phyloP scores from a whole-genome alignment of 2,113 vertebrate genomes.

The Raphicerus campestris region DNA sequence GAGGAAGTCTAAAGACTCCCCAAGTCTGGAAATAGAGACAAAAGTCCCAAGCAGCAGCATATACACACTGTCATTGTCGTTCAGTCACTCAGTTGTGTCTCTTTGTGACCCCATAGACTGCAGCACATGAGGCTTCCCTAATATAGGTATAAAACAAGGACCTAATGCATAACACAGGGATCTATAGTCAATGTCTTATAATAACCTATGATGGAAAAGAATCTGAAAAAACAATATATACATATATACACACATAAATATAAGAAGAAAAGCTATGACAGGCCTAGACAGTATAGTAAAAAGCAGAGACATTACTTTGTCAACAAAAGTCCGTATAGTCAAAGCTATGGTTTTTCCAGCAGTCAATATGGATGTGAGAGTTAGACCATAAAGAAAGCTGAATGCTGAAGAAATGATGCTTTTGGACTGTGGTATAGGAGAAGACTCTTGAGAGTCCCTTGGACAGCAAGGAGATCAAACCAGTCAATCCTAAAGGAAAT shows the following conservation, averaged over 20 bases:
- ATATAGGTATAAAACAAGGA: not conserved
- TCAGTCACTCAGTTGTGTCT: not conserved
- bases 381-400: not conserved
- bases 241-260: not conserved
- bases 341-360: not conserved
- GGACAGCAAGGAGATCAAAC: not conserved
- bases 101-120: not conserved
- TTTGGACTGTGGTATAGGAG: not conserved
- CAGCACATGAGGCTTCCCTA: not conserved
- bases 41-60: not conserved
- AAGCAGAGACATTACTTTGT: not conserved
- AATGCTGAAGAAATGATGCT: not conserved
- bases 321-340: not conserved
- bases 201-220: not conserved
- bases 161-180: not conserved
- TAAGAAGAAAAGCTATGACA: not conserved
- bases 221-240: not conserved
- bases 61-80: not conserved
- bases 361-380: not conserved
- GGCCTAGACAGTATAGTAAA: not conserved
- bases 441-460: not conserved
- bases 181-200: not conserved
- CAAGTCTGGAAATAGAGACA: not conserved
- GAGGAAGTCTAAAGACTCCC: not conserved
- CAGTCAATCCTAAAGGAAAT: not conserved